phyloP scores from a whole-genome alignment of 2,888 invertebrate genomes.

The Griposia aprilina region DNA sequence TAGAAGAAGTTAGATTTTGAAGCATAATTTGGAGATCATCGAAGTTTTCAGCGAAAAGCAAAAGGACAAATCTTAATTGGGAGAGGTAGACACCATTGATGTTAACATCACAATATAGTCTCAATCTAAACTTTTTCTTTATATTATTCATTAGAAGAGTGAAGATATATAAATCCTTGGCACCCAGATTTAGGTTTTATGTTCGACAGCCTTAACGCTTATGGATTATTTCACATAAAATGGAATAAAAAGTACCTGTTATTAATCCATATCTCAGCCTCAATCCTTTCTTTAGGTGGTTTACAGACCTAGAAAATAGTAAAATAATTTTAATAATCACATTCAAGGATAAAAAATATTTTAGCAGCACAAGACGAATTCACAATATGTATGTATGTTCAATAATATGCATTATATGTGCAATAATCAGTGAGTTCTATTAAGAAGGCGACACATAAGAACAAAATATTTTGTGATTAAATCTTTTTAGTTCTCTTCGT shows the following conservation, averaged over 20 bases:
- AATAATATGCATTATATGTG: conserved; percentile 46
- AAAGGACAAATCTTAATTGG: no score
- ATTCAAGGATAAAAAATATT: conserved; percentile 28
- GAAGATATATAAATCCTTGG: background rate
- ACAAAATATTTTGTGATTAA: conserved; percentile 21
- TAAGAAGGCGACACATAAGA: conserved; percentile 49
- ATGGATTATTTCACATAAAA: background rate
- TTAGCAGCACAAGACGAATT: conserved; percentile 47
- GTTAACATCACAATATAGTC: no score
- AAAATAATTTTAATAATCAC: conserved; percentile 48
- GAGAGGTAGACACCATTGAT: no score
- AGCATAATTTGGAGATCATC: no score
- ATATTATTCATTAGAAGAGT: background rate
- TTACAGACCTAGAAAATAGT: conserved; percentile 88
- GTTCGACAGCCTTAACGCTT: background rate
- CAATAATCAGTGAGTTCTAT: conserved; percentile 46
- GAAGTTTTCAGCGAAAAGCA: no score
- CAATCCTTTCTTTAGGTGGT: conserved; percentile 75
- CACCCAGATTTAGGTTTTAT: background rate
- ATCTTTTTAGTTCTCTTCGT: conserved; percentile 29
- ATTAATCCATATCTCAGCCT: conserved; percentile 75
- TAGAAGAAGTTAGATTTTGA: no score
- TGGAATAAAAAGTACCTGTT: conserved; percentile 51
- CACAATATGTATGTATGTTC: conserved; percentile 57
- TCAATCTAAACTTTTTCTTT: background rate